Conservation (phyloP, 1,140 invertebrate species). For the Temnothorax nylanderi region DNA sequence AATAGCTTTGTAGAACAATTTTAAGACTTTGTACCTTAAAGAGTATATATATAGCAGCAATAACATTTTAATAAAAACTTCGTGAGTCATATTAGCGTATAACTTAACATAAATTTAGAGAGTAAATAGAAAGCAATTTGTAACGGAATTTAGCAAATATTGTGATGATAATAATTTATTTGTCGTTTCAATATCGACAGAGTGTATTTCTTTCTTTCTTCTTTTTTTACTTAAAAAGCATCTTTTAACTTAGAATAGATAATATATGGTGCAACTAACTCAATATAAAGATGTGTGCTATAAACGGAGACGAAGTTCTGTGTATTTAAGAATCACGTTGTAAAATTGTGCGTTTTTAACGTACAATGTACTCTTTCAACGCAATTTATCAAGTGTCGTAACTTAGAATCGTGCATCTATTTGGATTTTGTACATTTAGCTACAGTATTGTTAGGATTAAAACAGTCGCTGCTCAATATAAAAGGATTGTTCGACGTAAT, state of each 20-base stretch:
- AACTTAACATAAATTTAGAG: slow-evolving; percentile 22
- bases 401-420: background rate
- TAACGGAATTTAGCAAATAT: slow-evolving; percentile 18
- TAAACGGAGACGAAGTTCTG: slow-evolving; percentile 25
- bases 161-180: slow-evolving; percentile 49
- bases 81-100: background rate
- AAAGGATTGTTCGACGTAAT: slow-evolving; percentile 61
- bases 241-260: slow-evolving; percentile 34
- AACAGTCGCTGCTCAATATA: slow-evolving; percentile 59
- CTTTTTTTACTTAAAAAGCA: slow-evolving; percentile 26
- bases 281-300: slow-evolving; percentile 42
- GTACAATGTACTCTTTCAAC: slow-evolving; percentile 37
- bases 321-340: background rate
- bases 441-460: slow-evolving; percentile 60
- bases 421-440: slow-evolving; percentile 48
- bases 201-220: background rate
- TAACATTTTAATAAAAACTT: slow-evolving; percentile 15
- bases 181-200: background rate
- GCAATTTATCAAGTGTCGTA: background rate
- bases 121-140: slow-evolving; percentile 25
- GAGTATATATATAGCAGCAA: background rate
- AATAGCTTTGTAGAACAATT: background rate
- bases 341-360: slow-evolving; percentile 6
- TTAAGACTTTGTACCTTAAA: slow-evolving; percentile 28
- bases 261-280: slow-evolving; percentile 26